Conservation (phyloP, 2,113 vertebrate species). For the Jacana jacana region DNA sequence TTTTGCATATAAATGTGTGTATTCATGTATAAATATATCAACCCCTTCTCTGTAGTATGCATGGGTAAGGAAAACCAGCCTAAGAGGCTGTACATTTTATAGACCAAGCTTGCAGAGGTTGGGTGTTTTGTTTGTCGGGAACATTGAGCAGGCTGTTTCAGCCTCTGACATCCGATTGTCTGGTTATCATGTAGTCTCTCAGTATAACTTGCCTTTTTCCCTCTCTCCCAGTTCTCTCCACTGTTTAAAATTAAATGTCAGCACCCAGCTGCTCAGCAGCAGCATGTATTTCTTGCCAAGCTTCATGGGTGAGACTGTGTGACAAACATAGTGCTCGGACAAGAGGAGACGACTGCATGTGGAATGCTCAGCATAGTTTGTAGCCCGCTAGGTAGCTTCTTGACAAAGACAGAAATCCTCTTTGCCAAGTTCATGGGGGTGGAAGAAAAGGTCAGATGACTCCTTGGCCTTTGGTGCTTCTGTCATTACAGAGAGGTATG, state of each 20-base stretch:
- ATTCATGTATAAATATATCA: neutral
- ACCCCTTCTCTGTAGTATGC: rapidly evolving
- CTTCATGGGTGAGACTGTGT: neutral
- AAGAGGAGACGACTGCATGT: neutral
- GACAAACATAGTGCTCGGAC: neutral
- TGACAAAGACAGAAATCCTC: neutral
- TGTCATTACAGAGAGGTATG: constrained; percentile 39
- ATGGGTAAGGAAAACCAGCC: neutral
- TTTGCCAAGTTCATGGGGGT: constrained; percentile 15
- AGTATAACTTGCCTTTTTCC: neutral
- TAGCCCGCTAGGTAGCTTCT: neutral
- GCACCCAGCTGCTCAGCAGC: neutral
- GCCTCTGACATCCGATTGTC: neutral
- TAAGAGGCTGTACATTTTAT: neutral
- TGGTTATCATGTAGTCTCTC: neutral
- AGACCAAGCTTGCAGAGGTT: rapidly evolving
- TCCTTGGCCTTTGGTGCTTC: constrained; percentile 58
- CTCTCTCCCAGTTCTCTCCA: neutral
- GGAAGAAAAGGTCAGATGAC: constrained; percentile 61
- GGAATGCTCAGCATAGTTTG: neutral
- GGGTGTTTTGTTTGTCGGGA: neutral
- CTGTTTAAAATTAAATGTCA: neutral
- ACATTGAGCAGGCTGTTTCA: neutral
- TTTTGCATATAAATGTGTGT: neutral
- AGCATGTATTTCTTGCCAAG: neutral